Evolutionary conservation across 2,888 invertebrate species (phyloP).

Genomic region (Ectemnius cavifrons): DNA sequence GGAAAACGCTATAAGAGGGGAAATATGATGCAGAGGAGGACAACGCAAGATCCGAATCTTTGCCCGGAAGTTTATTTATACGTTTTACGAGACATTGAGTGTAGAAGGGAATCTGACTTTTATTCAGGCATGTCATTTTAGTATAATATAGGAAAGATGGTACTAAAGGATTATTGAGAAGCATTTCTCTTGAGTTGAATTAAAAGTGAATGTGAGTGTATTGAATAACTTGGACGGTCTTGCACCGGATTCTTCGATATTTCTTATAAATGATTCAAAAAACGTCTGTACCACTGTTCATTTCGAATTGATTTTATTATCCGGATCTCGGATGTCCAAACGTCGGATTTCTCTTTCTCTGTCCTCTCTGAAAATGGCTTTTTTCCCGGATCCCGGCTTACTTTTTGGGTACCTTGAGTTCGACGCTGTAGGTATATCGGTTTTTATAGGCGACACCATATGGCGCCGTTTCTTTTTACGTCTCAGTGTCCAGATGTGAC

Average conservation of each 20-base stretch:
- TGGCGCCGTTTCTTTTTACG: conserved; percentile 35
- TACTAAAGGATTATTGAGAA: too few relatives aligned
- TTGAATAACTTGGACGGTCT: conserved; percentile 37
- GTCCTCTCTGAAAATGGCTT: conserved; percentile 33
- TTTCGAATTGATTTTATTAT: conserved; percentile 54
- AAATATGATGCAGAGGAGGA: neutral
- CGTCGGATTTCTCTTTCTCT: conserved; percentile 30
- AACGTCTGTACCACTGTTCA: conserved; percentile 27
- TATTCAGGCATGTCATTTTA: too few relatives aligned
- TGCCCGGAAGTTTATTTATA: too few relatives aligned
- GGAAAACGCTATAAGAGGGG: neutral
- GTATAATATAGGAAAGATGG: too few relatives aligned
- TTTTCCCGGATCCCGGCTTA: conserved; percentile 40
- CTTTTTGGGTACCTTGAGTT: conserved; percentile 44
- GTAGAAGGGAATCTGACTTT: too few relatives aligned
- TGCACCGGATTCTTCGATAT: conserved; percentile 14
- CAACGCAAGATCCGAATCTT: neutral
- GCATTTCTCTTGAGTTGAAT: too few relatives aligned
- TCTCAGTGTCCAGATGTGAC: neutral
- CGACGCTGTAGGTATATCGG: conserved; percentile 45
- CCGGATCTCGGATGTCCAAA: conserved; percentile 39
- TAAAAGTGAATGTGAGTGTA: neutral
- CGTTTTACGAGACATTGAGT: too few relatives aligned
- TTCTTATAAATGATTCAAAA: conserved; percentile 46
- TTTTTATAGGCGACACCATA: conserved; percentile 54